Base-by-base conservation (phyloP, 2,113 vertebrate genomes). In the Corydoras sp. region DNA sequence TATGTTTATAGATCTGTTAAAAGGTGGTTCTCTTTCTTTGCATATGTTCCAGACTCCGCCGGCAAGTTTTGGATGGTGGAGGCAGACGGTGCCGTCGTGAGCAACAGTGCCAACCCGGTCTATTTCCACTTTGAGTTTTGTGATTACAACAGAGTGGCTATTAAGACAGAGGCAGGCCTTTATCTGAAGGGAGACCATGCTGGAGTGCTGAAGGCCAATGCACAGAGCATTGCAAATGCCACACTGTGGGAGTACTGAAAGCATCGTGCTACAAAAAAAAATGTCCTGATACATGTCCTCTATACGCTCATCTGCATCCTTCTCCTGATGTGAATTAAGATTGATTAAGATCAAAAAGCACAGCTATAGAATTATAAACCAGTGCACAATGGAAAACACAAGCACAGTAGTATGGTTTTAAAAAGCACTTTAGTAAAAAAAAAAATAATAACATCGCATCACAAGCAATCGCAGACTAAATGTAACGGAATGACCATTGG, bases 111-210 rank as follows among this genome's bases (percentile, higher is more conserved):
- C 69, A 68, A 77, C 1, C 94, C 94, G 0, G 89, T 94, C 79
- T 92, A 92, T 83, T 99, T 97, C 90, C 91, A 92, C 83, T 92
- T 99, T 10, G 94, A 95, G 87, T 96, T 99, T 89, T 95, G 93
- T 53, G 95, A 97, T 79, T 92, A 93, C 76, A 95, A 97, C 89
- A 96, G 96, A 84, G 90, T 98, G 89, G 94, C 94, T 56, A 93
- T 99, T 83, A 91, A 92, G 60, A 90, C 87, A 50, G 62, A 77
- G 13, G 93, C 93, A 0, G 93, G 93, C 65, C 92, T 91, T 79
- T 99, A 99, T 84, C 92, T 99, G 71, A 98, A 93, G 83, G 96
- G 96, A 0, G 95, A 99, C 88, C 94, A 97, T 0, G 94, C 95
- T 0, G 96, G 95, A 3, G 95, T 94, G 77, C 89, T 99, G 10